Evolutionary conservation across 2,113 vertebrate genomes (phyloP).

Genomic region (Mixornis gularis): DNA sequence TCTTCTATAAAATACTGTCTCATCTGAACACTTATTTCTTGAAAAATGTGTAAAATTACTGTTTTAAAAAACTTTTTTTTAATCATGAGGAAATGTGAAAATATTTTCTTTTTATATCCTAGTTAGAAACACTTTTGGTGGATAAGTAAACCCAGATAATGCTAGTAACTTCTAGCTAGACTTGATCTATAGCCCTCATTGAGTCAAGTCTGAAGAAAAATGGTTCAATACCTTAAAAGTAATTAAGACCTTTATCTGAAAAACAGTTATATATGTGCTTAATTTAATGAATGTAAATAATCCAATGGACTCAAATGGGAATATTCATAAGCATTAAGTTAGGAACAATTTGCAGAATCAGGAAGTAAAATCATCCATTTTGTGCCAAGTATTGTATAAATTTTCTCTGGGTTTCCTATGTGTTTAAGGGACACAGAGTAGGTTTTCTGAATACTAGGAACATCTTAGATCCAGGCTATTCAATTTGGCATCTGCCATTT

Average conservation of each 20-base stretch:
- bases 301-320: constrained; percentile 21
- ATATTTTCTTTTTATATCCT: not conserved
- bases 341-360: constrained; percentile 7
- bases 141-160: not conserved
- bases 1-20: not conserved
- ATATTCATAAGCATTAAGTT: constrained; percentile 54
- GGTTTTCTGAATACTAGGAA: not conserved
- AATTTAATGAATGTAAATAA: constrained; percentile 58
- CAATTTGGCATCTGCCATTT: not conserved
- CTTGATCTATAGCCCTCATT: constrained; percentile 57
- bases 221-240: constrained; percentile 52
- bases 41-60: not conserved
- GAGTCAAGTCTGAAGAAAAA: constrained; percentile 60
- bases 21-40: not conserved
- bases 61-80: not conserved
- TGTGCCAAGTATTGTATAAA: not conserved
- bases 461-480: not conserved
- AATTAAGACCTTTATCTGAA: constrained; percentile 64
- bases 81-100: not conserved
- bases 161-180: not conserved
- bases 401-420: not conserved
- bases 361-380: not conserved
- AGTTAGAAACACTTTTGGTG: not conserved
- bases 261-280: constrained; percentile 51
- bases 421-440: not conserved